Base-by-base conservation (phyloP, 1,140 invertebrate species). In the Pomacea maculata region DNA sequence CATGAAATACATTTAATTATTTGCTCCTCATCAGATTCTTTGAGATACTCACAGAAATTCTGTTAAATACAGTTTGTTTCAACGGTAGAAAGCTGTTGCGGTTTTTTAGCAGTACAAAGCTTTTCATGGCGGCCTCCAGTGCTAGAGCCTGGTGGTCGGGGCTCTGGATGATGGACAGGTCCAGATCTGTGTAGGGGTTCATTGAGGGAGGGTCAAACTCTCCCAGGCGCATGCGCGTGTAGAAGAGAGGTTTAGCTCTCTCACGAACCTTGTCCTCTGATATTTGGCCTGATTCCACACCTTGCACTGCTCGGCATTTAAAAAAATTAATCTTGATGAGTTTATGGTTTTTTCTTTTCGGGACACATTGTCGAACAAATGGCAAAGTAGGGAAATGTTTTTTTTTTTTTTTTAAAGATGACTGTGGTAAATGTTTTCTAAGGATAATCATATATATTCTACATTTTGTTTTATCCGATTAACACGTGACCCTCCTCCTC, bases 181-280 rank as follows among this genome's bases (percentile, higher is more conserved):
- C 54, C 21, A 88, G 70, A 11, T 67, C 63, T n/a, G 78, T 76
- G 77, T 85, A 90, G 2, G 88, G 88, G 78, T 88, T 88, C 83
- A 86, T 85, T 6, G 74, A 25, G 19, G 86, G 86, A 29, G 90
- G 90, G 82, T 91, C 90, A 85, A 91, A 91, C 76, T 89, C 87
- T 29, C 89, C 89, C 17, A 89, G 85, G 63, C 84, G 84, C 89
- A 90, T 89, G 54, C 89, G 78, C 5, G 88, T 89, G 80, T 89
- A 88, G 80, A 90, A 89, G 15, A 90, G 75, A 45, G 89, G 89
- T 78, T 88, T 89, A 17, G 86, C 85, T 52, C 85, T 83, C 45
- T 86, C 83, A 64, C 80, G 15, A 1, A 87, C 34, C 11, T 72
- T 65, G 12, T 76, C 75, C 80, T 87, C 80, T 4, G 63, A 63